These are phyloP conservation scores for Petaurus breviceps DNA, from an alignment of 2,113 vertebrate species.

Conservation along the genomic window DNA sequence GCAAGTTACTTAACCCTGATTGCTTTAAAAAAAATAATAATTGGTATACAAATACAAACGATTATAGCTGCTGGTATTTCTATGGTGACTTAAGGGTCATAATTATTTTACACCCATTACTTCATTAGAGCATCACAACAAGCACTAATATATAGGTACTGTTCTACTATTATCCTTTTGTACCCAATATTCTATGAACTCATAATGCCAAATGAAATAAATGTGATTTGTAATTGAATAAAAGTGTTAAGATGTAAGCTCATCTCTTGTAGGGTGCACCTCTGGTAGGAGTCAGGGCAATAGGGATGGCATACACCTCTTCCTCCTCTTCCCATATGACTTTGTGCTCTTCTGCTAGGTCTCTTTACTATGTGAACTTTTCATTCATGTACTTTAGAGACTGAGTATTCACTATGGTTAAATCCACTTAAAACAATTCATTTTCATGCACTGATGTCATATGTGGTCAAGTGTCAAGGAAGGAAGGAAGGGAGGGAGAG, in stretches of 20 bases:
- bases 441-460: not conserved
- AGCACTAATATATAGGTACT: not conserved
- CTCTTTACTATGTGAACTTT: not conserved
- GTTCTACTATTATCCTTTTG: not conserved
- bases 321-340: not conserved
- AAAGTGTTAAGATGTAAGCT: no score
- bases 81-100: not conserved
- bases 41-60: not conserved
- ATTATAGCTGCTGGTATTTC: not conserved
- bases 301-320: not conserved
- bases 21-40: no score
- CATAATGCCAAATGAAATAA: not conserved
- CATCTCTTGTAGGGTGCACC: no score
- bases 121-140: not conserved
- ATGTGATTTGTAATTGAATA: no score
- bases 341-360: not conserved
- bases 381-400: no score
- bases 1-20: no score
- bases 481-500: not conserved
- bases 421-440: not conserved
- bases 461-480: not conserved
- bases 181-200: not conserved
- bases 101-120: not conserved
- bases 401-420: not conserved
- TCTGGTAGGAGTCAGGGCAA: not conserved